phyloP scores from a whole-genome alignment of 2,113 vertebrate species.

The Pluvialis apricaria region DNA sequence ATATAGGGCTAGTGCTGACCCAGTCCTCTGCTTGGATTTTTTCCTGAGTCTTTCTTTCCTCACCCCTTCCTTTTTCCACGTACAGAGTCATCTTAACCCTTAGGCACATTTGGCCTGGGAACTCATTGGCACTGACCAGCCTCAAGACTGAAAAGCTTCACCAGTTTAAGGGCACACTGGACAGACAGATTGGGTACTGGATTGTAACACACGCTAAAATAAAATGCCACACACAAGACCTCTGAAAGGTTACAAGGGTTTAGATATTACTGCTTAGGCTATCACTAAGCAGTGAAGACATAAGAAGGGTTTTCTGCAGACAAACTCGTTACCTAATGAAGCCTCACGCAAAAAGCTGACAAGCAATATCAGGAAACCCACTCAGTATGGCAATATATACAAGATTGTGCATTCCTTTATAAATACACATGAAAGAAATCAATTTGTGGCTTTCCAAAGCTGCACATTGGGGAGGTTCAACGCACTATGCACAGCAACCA shows the following conservation, averaged over 20 bases:
- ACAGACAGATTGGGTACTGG: background rate
- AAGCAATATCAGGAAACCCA: background rate
- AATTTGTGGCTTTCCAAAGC: background rate
- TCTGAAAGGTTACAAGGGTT: background rate
- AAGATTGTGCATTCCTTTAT: background rate
- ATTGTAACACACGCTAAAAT: background rate
- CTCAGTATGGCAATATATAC: rapidly evolving
- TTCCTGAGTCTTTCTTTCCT: background rate
- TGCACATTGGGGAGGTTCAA: background rate
- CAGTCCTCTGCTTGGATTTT: background rate
- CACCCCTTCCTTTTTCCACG: background rate
- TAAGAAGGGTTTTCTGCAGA: background rate
- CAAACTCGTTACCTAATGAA: background rate
- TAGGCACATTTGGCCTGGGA: background rate
- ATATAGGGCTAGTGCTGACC: background rate
- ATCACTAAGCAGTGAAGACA: background rate
- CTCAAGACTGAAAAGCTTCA: background rate
- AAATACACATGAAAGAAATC: background rate
- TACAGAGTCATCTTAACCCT: background rate
- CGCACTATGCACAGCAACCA: rapidly evolving
- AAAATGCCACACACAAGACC: background rate
- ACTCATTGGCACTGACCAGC: background rate
- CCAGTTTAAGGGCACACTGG: background rate
- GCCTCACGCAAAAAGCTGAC: background rate
- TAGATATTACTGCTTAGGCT: background rate